Evolutionary conservation across 1,140 invertebrate species (phyloP), one percentile per base, ranked within the genome.

Genomic region (Drosophila kohkoa): DNA sequence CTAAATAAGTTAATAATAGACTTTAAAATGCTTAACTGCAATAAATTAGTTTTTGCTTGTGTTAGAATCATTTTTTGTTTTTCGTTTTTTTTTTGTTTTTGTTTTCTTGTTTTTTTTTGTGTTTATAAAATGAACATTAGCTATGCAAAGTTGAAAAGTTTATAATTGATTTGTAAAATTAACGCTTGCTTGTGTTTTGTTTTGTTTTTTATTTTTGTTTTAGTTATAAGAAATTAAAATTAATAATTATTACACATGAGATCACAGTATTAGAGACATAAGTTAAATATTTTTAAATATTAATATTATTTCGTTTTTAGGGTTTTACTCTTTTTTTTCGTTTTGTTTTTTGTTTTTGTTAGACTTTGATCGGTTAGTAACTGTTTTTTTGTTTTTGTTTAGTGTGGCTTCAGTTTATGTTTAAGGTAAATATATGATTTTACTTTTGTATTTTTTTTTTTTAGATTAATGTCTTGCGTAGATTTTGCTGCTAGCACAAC

Each of bases 251-350:
- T 92, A 92, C 88, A 92, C 89, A 92, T 92, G 91, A 92, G 91
- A 92, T 92, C 91, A 92, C 91, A 92, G 91, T 92, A 92, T 92
- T 92, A 92, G 91, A 92, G 91, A 92, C 88, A 92, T 92, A 92
- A 92, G 88, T 92, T 92, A 90, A 86, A 83, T 87, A 88, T 87
- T 88, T 81, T 79, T 78, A 78, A 71, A 76, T 75, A 72, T 88
- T 78, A 67, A 45, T 59, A 52, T 74, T 59, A 38, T 49, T 43
- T 77, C 32, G 16, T 43, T 66, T 70, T 51, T 32, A 1, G 15
- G 62, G 66, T 79, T 66, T 54, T 69, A 30, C 32, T 52, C 16
- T 32, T 57, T 63, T 63, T 62, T 25, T 20, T 2, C 16, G 60
- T 38, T 48, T 65, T 66, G 67, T 8, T 55, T 57, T 49, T 35